phyloP scores from a whole-genome alignment of 2,797 vertebrate species.

The Brachyalestes nurse region DNA sequence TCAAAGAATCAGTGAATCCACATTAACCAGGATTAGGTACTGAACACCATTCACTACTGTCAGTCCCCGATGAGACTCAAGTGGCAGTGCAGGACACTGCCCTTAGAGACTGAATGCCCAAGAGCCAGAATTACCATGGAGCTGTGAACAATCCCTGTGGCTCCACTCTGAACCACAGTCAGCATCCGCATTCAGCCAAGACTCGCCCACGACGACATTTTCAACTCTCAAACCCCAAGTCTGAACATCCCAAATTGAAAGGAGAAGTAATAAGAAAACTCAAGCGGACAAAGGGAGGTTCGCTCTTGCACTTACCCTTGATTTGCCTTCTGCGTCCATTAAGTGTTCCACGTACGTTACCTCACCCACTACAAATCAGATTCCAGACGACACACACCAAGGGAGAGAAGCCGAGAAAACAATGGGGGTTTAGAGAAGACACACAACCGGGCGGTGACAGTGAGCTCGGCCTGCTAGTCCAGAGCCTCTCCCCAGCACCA shows the following conservation, averaged over 20 bases:
- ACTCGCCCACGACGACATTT: slow-evolving; percentile 78
- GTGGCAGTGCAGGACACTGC: slow-evolving; percentile 68
- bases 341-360: slow-evolving; percentile 99
- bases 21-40: slow-evolving; percentile 70
- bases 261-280: slow-evolving; percentile 69
- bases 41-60: slow-evolving; percentile 64
- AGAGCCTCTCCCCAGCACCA: slow-evolving; percentile 89
- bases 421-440: slow-evolving; percentile 99
- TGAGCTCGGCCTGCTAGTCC: slow-evolving; percentile 93
- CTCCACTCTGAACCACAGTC: slow-evolving; percentile 76
- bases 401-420: slow-evolving; percentile 99
- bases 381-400: slow-evolving; percentile 99
- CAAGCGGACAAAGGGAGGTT: slow-evolving; percentile 82
- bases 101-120: slow-evolving; percentile 73
- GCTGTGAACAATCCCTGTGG: slow-evolving; percentile 72
- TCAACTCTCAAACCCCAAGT: slow-evolving; percentile 72
- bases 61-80: slow-evolving; percentile 67
- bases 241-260: slow-evolving; percentile 73
- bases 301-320: slow-evolving; percentile 98
- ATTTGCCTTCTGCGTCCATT: slow-evolving; percentile 99
- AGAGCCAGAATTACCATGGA: slow-evolving; percentile 70
- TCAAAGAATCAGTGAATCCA: slow-evolving; percentile 55
- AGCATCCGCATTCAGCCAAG: slow-evolving; percentile 75
- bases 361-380: slow-evolving; percentile 99
- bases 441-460: slow-evolving; percentile 91